Percentiles rank a stretch among this genome's conserved stretches.
Evolutionary conservation across 2,113 vertebrate species (phyloP).

Genomic region (Sterrhoptilus dennistouni): DNA sequence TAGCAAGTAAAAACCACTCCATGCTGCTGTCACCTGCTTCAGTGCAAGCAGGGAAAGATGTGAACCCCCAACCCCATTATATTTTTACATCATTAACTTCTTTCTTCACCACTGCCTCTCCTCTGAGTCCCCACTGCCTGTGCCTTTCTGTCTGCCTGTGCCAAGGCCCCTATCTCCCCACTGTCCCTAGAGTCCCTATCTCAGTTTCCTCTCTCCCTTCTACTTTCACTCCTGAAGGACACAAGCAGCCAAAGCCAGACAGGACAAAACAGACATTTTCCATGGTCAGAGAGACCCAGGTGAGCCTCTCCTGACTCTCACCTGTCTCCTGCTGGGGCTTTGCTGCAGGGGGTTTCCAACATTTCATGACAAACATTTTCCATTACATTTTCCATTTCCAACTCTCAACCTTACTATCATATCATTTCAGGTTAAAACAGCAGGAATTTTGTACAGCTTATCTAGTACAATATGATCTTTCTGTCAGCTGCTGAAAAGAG

Average conservation of each 20-base stretch:
- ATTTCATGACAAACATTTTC: constrained; percentile 22
- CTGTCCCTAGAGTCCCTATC: neutral
- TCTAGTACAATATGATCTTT: constrained; percentile 26
- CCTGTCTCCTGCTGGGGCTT: neutral
- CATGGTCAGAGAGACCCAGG: neutral
- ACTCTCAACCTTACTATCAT: constrained; percentile 33
- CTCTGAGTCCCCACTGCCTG: neutral
- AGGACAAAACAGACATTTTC: neutral
- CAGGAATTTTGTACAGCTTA: constrained; percentile 47
- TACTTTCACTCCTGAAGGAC: neutral
- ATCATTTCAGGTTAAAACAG: constrained; percentile 49
- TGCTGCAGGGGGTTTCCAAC: neutral
- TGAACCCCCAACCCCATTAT: neutral
- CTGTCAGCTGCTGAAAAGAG: constrained; percentile 42
- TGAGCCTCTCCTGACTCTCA: neutral
- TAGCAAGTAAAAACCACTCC: neutral
- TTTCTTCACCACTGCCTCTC: neutral
- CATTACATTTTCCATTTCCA: constrained; percentile 60
- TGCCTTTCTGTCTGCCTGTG: neutral
- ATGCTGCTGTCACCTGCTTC: neutral
- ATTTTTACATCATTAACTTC: neutral
- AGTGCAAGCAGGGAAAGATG: neutral
- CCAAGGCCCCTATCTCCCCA: neutral
- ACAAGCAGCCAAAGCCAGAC: neutral
- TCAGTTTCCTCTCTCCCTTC: neutral